Conservation (phyloP, 2,797 vertebrate genomes). For the Gobionotothen gibberifrons region DNA sequence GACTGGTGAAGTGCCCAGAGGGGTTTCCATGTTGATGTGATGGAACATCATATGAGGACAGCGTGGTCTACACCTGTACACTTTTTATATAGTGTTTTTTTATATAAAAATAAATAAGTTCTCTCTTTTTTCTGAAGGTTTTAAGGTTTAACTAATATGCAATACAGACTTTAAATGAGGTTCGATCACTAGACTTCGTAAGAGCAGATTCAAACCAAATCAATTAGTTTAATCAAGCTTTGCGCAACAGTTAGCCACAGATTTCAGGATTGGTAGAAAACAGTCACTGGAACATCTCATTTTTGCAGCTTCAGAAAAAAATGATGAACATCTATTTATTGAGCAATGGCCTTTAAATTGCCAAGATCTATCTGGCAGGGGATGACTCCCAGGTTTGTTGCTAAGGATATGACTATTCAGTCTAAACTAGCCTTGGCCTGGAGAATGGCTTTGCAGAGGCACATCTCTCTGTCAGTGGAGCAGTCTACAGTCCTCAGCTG, state of each 20-base stretch:
- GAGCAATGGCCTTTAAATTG: slow-evolving; percentile 21
- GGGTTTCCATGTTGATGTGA: slow-evolving; percentile 53
- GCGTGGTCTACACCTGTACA: slow-evolving; percentile 26
- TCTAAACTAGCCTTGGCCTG: slow-evolving; percentile 28
- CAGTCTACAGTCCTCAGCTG: slow-evolving; percentile 32
- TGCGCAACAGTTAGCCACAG: slow-evolving; percentile 5
- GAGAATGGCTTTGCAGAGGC: slow-evolving; percentile 13
- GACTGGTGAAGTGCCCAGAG: slow-evolving; percentile 20
- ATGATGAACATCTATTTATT: slow-evolving; percentile 31
- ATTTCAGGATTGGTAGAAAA: slow-evolving; percentile 22
- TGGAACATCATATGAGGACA: slow-evolving; percentile 15
- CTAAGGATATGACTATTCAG: slow-evolving; percentile 41
- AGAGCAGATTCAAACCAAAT: slow-evolving; percentile 18
- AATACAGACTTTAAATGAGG: background rate
- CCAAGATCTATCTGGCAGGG: slow-evolving; percentile 13
- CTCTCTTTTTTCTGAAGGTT: too few species aligned
- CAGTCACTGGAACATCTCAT: slow-evolving; percentile 4
- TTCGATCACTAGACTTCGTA: background rate
- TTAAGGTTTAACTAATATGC: background rate
- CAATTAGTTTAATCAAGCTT: slow-evolving; percentile 28
- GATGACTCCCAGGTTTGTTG: slow-evolving; percentile 38
- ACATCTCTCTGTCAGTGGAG: slow-evolving; percentile 22
- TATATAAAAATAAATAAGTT: too few species aligned
- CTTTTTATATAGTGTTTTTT: slow-evolving; percentile 2
- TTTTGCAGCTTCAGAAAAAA: slow-evolving; percentile 2